Evolutionary conservation across 2,888 invertebrate genomes (phyloP).

Genomic region (Morpho helenor): DNA sequence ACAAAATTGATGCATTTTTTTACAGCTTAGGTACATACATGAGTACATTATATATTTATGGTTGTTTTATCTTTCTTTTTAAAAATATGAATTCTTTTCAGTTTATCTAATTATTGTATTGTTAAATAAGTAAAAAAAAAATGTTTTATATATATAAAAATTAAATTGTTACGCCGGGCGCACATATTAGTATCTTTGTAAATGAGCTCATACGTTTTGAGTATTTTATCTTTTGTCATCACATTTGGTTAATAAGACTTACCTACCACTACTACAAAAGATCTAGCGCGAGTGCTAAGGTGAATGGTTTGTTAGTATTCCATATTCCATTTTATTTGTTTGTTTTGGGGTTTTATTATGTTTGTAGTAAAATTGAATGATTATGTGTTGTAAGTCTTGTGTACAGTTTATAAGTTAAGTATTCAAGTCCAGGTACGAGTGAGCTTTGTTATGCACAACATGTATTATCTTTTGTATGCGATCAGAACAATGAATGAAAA

Average conservation of each 20-base stretch:
- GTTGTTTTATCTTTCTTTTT: not conserved
- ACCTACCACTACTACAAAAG: too few relatives aligned
- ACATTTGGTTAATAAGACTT: too few relatives aligned
- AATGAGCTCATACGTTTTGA: too few relatives aligned
- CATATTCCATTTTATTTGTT: constrained; percentile 2
- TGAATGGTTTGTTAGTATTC: not conserved
- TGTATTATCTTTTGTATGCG: constrained; percentile 45
- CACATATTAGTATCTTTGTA: too few relatives aligned
- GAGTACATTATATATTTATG: constrained; percentile 2
- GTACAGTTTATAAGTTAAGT: constrained; percentile 16
- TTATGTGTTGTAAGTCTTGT: constrained; percentile 19
- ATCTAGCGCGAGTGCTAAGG: too few relatives aligned
- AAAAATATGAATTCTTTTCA: too few relatives aligned
- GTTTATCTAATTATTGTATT: too few relatives aligned
- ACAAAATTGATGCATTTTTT: too few relatives aligned
- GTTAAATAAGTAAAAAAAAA: too few relatives aligned
- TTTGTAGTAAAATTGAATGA: constrained; percentile 13
- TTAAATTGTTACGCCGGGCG: too few relatives aligned
- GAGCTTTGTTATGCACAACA: constrained; percentile 44
- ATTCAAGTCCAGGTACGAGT: constrained; percentile 26
- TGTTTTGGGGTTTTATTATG: constrained; percentile 1
- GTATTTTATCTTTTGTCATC: too few relatives aligned
- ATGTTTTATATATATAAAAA: too few relatives aligned
- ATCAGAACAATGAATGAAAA: constrained; percentile 39
- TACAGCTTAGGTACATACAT: constrained; percentile 1